Conservation (phyloP, 2,113 vertebrate species). For the Takifugu bimaculatus region DNA sequence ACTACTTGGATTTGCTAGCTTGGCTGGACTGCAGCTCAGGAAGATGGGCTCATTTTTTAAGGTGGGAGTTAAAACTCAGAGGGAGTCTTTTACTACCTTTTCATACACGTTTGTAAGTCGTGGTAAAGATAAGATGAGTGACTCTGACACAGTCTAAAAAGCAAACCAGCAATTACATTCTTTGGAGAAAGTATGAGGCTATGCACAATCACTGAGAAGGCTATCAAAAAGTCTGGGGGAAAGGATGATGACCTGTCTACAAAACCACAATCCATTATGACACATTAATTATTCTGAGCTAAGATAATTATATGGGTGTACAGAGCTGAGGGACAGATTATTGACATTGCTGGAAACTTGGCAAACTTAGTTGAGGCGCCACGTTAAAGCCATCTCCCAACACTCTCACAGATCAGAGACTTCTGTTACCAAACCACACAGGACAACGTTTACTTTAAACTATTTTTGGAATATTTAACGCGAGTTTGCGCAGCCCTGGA, state of each 20-base stretch:
- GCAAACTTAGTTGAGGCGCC: conserved; percentile 47
- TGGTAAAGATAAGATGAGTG: background rate
- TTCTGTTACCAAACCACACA: background rate
- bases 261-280: background rate
- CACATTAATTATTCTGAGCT: background rate
- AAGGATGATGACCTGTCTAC: background rate
- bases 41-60: conserved; percentile 7
- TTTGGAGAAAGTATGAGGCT: background rate
- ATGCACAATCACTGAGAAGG: background rate
- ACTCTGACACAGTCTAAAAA: background rate
- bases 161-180: conserved; percentile 20
- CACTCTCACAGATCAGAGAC: background rate
- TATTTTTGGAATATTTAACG: background rate
- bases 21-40: conserved; percentile 9
- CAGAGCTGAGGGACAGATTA: background rate
- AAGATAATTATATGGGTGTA: background rate
- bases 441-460: background rate
- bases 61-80: background rate
- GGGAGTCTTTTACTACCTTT: background rate
- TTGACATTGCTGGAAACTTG: conserved; percentile 38
- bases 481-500: background rate
- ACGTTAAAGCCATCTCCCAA: conserved; percentile 51
- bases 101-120: background rate
- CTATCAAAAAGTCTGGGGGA: background rate
- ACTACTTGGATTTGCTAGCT: conserved; percentile 56